Conservation (phyloP, 2,113 vertebrate genomes). For the Rhinoderma darwinii region DNA sequence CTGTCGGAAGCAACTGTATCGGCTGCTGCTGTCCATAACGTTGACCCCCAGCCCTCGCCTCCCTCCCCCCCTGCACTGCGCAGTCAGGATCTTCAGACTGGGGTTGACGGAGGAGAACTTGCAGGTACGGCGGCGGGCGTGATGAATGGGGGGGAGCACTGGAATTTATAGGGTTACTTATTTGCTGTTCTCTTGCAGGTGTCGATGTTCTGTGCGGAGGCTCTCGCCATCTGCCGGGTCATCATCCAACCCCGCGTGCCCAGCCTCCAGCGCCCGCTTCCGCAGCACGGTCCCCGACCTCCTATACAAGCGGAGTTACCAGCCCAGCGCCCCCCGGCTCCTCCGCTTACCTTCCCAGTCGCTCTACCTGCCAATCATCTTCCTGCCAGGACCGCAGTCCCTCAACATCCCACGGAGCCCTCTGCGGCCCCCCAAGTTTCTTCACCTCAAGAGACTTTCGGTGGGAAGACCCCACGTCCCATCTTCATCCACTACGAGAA, state of each 20-base stretch:
- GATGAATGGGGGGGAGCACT: no score
- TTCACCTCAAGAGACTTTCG: slow-evolving; percentile 70
- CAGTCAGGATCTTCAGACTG: slow-evolving; percentile 79
- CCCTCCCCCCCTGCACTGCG: slow-evolving; percentile 83
- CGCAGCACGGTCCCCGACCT: slow-evolving; percentile 65
- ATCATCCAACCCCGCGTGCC: slow-evolving; percentile 84
- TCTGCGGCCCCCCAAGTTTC: slow-evolving; percentile 70
- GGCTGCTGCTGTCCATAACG: slow-evolving; percentile 80
- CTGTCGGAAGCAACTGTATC: slow-evolving; percentile 79
- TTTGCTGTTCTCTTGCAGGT: slow-evolving; percentile 71
- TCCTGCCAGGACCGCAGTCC: slow-evolving; percentile 60
- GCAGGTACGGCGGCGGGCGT: slow-evolving; percentile 68
- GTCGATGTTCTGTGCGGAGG: slow-evolving; percentile 84
- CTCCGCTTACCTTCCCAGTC: slow-evolving; percentile 66
- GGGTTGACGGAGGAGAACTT: slow-evolving; percentile 78
- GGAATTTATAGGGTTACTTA: not conserved
- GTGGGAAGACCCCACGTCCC: slow-evolving; percentile 75
- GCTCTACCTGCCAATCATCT: slow-evolving; percentile 70
- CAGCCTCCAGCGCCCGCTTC: slow-evolving; percentile 76
- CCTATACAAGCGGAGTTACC: slow-evolving; percentile 18
- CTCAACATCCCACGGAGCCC: slow-evolving; percentile 61
- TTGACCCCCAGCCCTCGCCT: slow-evolving; percentile 80
- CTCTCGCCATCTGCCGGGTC: slow-evolving; percentile 80
- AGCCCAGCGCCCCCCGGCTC: slow-evolving; percentile 47
- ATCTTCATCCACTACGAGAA: slow-evolving; percentile 89